These are phyloP conservation scores for Scaptomyza polygonia DNA, from an alignment of 2,888 invertebrate genomes.

Conservation along the genomic window DNA sequence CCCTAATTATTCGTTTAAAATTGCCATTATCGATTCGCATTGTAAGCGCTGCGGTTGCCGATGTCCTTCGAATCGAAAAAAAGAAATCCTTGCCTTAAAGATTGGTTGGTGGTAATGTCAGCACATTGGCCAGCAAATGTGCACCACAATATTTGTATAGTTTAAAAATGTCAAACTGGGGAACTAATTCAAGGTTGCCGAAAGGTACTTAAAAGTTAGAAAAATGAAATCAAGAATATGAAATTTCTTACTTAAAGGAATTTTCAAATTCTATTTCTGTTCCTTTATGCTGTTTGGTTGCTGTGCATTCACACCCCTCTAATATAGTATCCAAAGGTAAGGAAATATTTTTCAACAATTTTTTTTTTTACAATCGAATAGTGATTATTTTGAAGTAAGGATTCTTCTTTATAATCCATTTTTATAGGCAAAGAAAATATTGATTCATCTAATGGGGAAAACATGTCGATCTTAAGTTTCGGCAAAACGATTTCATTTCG, in stretches of 20 bases:
- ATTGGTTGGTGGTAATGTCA: constrained; percentile 34
- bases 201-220: neutral
- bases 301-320: too few relatives aligned
- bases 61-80: constrained; percentile 49
- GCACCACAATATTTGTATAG: neutral
- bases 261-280: too few relatives aligned
- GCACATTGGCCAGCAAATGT: constrained; percentile 21
- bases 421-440: too few relatives aligned
- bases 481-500: too few relatives aligned
- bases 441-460: too few relatives aligned
- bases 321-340: too few relatives aligned
- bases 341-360: too few relatives aligned
- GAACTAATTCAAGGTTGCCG: constrained; percentile 21
- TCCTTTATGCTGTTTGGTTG: too few relatives aligned
- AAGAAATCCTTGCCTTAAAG: neutral
- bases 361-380: too few relatives aligned
- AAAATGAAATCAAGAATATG: neutral
- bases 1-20: constrained; percentile 73
- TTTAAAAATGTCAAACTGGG: constrained; percentile 1
- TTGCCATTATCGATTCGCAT: constrained; percentile 62
- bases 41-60: constrained; percentile 55
- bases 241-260: neutral
- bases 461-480: too few relatives aligned
- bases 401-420: too few relatives aligned
- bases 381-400: too few relatives aligned